phyloP scores from a whole-genome alignment of 1,140 invertebrate genomes.

The Drosophila pachea region DNA sequence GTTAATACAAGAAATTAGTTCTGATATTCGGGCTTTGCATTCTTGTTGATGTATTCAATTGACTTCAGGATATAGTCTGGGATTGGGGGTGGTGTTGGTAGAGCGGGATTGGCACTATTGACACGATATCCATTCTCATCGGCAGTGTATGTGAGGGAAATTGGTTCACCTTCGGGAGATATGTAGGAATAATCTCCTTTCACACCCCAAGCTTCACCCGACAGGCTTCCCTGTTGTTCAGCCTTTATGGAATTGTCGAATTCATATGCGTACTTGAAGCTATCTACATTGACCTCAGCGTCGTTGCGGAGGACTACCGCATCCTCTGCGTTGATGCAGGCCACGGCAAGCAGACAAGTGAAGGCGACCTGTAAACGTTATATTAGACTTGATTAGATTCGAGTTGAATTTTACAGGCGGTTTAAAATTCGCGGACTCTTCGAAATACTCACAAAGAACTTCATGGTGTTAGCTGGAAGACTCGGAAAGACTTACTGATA shows the following conservation, averaged over 20 bases:
- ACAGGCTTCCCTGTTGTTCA: constrained; percentile 86
- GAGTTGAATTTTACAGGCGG: too few relatives aligned
- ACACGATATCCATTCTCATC: constrained; percentile 87
- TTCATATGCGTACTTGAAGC: constrained; percentile 80
- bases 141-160: constrained; percentile 75
- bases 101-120: constrained; percentile 80
- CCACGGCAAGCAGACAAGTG: constrained; percentile 62
- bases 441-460: constrained; percentile 65
- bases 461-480: constrained; percentile 68
- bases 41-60: constrained; percentile 79
- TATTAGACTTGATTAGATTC: background rate
- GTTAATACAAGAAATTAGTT: constrained; percentile 33
- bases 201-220: constrained; percentile 84
- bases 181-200: constrained; percentile 86
- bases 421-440: background rate
- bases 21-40: constrained; percentile 35
- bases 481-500: constrained; percentile 63
- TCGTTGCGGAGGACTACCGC: constrained; percentile 40
- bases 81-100: constrained; percentile 84
- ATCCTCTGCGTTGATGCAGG: constrained; percentile 52
- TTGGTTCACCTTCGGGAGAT: constrained; percentile 83
- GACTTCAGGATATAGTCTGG: constrained; percentile 82
- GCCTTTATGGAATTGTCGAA: constrained; percentile 89
- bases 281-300: constrained; percentile 41
- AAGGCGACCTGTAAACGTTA: constrained; percentile 48